Evolutionary conservation across 2,797 vertebrate species (phyloP), one percentile per base, ranked within the genome.

Genomic region (Lepilemur septentrionalis): DNA sequence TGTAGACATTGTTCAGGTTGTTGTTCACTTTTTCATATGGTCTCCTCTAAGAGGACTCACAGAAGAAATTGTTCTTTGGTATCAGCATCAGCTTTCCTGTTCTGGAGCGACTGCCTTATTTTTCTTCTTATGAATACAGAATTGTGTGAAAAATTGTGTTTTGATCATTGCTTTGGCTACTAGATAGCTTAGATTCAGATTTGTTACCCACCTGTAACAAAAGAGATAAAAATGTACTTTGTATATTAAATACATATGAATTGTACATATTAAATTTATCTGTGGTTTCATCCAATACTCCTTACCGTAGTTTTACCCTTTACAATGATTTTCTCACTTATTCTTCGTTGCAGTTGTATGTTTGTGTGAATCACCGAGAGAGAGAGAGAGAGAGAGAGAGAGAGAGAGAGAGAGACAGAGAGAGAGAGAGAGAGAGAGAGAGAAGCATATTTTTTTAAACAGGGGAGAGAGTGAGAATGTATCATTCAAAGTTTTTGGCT

Each of bases 401-500:
- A 55, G 23, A 6, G 48, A 48, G 43, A 43, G 8, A 43, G 22
- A 48, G 8, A 41, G 43, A 52, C 17, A 8, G 7, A 43, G 41
- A 50, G 48, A 57, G 7, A 59, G 38, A 38, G 38, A 38, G 9
- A 55, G 23, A 6, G 48, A 48, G 43, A 43, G 8, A 43, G 22
- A 48, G 8, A 41, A 15, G 35, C 2, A 22, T 41, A 50, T 41
- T 52, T 69, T 92, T 85, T 43, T 14, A 61, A 79, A 35, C 57
- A n/a, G 10, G 25, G 69, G 14, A 70, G 69, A 84, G 15, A 55
- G 75, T 67, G 38, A 95, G 84, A 95, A 83, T 61, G 48, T 35
- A 89, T 84, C 78, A 35, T 69, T 94, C 57, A 87, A 63, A 59
- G 90, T n/a, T 95, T 28, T 91, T 78, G 65, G 32, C 61, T 92